phyloP scores from a whole-genome alignment of 2,888 invertebrate species.

The Abscondita cerata region DNA sequence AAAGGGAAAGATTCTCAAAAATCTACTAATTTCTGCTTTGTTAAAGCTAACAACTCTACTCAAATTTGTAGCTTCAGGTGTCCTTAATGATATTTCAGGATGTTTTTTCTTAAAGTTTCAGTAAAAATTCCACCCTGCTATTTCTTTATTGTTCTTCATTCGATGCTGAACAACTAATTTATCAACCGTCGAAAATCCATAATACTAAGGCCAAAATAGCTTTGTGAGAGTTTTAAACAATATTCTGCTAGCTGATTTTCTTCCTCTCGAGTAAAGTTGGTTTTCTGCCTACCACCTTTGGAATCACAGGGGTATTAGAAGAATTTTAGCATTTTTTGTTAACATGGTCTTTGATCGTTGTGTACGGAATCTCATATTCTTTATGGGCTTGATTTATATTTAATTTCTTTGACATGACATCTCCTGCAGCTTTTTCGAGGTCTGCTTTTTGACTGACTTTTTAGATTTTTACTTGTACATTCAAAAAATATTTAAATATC shows the following conservation, averaged over 20 bases:
- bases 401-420: background rate
- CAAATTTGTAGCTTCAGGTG: constrained; percentile 26
- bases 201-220: background rate
- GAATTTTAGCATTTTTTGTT: background rate
- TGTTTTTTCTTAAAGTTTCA: background rate
- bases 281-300: background rate
- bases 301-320: too few species aligned
- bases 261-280: background rate
- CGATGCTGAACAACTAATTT: background rate
- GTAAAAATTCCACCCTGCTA: background rate
- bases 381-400: background rate
- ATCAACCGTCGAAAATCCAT: background rate
- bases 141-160: background rate
- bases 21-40: background rate
- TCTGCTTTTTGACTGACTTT: too few species aligned
- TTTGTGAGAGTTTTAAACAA: background rate
- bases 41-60: too few species aligned
- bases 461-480: too few species aligned
- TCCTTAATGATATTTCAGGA: constrained; percentile 30
- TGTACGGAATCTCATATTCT: too few species aligned
- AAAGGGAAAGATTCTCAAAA: constrained; percentile 7
- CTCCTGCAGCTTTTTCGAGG: too few species aligned
- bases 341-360: too few species aligned
- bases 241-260: background rate
- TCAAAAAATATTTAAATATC: background rate